These are phyloP conservation scores for Psittacara wagleri DNA, from an alignment of 2,113 vertebrate genomes.

Conservation along the genomic window DNA sequence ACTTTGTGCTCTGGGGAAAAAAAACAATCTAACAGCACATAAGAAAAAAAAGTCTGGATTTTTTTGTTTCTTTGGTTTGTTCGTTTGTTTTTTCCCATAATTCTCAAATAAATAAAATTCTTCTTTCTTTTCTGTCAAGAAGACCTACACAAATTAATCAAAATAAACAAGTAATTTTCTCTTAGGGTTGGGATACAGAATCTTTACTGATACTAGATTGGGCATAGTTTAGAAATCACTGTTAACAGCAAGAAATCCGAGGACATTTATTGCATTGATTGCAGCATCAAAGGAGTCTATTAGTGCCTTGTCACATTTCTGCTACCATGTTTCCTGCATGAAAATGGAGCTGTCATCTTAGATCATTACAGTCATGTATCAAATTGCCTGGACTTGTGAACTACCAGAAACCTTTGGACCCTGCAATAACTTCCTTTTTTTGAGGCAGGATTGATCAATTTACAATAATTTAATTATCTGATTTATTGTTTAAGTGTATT, in stretches of 20 bases:
- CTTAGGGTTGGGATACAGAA: background rate
- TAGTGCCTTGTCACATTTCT: background rate
- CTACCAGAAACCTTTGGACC: background rate
- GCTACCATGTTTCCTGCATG: background rate
- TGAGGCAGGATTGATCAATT: background rate
- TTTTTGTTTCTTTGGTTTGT: background rate
- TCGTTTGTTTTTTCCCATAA: background rate
- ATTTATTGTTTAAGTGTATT: background rate
- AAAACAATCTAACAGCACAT: rapidly evolving
- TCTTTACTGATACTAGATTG: background rate
- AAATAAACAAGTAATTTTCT: background rate
- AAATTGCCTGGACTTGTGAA: background rate
- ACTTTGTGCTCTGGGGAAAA: rapidly evolving
- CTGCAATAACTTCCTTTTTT: background rate
- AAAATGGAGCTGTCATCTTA: background rate
- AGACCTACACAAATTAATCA: background rate
- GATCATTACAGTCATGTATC: background rate
- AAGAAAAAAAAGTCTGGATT: background rate
- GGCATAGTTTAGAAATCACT: background rate
- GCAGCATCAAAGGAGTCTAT: background rate
- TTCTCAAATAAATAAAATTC: background rate
- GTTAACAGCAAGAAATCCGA: background rate
- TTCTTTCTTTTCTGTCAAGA: background rate
- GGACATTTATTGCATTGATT: background rate
- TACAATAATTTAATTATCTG: background rate